These are phyloP conservation scores for Gadopsis marmoratus DNA, from an alignment of 2,797 vertebrate genomes.

Conservation along the genomic window DNA sequence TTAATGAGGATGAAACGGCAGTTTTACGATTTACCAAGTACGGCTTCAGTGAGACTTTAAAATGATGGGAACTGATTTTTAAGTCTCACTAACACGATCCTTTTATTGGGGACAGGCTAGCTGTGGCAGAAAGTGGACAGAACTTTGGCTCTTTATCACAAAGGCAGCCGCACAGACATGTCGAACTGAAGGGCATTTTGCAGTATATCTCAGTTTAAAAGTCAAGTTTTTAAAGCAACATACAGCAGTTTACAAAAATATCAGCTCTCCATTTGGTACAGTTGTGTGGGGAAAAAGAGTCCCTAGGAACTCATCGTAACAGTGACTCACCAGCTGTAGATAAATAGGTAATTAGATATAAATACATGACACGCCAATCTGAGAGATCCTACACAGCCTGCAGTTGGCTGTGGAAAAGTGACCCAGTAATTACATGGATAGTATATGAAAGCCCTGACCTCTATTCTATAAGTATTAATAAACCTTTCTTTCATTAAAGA, in stretches of 20 bases:
- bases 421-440: conserved; percentile 31
- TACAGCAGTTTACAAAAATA: conserved; percentile 2
- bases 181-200: neutral
- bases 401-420: conserved; percentile 14
- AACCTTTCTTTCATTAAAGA: conserved; percentile 41
- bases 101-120: neutral
- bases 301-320: neutral
- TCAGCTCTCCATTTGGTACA: neutral
- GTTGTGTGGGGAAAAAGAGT: neutral
- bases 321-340: conserved; percentile 12
- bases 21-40: neutral
- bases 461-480: conserved; percentile 38
- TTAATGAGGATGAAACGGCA: neutral
- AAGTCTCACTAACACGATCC: neutral
- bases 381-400: conserved; percentile 3
- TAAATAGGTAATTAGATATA: conserved; percentile 35
- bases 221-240: neutral
- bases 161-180: neutral
- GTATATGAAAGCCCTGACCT: conserved; percentile 36
- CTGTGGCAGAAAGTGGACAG: neutral
- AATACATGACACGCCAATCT: conserved; percentile 8
- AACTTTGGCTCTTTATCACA: neutral
- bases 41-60: neutral
- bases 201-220: neutral
- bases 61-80: too few species aligned